These are phyloP conservation scores for Patella caerulea DNA, from an alignment of 2,888 invertebrate species.

Conservation along the genomic window DNA sequence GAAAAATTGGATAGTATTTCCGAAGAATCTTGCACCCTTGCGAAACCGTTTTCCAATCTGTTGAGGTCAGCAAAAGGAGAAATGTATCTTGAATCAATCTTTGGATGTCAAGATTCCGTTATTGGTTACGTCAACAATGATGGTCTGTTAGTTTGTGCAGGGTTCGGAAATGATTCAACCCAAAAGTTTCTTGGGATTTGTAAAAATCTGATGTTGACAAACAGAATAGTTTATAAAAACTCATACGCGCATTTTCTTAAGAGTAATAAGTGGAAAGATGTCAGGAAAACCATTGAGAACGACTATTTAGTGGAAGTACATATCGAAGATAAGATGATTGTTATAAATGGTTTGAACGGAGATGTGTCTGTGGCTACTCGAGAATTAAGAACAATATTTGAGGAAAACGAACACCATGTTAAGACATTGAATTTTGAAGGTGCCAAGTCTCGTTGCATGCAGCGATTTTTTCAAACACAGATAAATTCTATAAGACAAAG, in stretches of 20 bases:
- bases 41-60: neutral
- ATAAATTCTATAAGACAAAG: neutral
- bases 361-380: neutral
- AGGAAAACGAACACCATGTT: neutral
- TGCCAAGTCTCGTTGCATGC: neutral
- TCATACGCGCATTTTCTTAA: neutral
- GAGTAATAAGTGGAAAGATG: neutral
- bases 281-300: neutral
- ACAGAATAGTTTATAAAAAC: neutral
- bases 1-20: neutral
- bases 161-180: neutral
- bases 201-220: neutral
- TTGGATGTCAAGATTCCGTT: neutral
- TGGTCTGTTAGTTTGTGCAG: neutral
- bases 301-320: neutral
- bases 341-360: neutral
- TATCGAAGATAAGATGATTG: neutral
- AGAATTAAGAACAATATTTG: neutral
- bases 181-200: neutral
- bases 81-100: neutral
- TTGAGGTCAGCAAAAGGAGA: neutral
- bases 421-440: neutral
- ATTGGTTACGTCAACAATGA: neutral
- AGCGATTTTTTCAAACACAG: neutral
- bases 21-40: neutral